These are phyloP conservation scores for Oxycera nigricornis DNA, from an alignment of 2,888 invertebrate genomes.

Conservation along the genomic window DNA sequence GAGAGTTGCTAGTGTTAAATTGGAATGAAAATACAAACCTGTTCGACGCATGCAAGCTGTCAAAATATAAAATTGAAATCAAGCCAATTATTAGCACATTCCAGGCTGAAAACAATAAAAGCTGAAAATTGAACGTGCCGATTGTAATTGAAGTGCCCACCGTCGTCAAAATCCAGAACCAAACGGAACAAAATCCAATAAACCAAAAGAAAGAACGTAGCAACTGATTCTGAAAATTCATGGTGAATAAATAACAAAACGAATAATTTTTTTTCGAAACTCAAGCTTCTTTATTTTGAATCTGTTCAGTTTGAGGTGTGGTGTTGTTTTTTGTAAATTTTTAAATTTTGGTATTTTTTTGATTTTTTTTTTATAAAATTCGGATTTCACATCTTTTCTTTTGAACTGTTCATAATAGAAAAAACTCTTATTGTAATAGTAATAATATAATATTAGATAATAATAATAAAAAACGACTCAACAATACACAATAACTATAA, in stretches of 20 bases:
- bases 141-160: neutral
- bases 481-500: conserved; percentile 32
- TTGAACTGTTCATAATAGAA: conserved; percentile 27
- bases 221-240: neutral
- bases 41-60: no score
- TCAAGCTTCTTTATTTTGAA: conserved; percentile 34
- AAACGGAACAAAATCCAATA: neutral
- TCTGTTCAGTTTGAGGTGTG: conserved; percentile 24
- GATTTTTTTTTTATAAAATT: conserved; percentile 26
- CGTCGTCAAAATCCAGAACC: neutral
- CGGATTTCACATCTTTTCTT: conserved; percentile 10
- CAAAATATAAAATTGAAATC: no score
- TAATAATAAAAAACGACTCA: conserved; percentile 40
- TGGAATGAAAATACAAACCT: no score
- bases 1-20: no score
- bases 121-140: neutral
- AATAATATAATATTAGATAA: conserved; percentile 39
- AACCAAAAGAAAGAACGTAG: neutral
- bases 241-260: conserved; percentile 7
- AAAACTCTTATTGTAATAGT: conserved; percentile 33
- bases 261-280: conserved; percentile 26
- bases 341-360: conserved; percentile 20
- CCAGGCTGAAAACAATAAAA: neutral
- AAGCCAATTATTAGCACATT: no score
- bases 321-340: conserved; percentile 26